Evolutionary conservation across 2,797 vertebrate species (phyloP).

Genomic region (Cyprinella venusta): DNA sequence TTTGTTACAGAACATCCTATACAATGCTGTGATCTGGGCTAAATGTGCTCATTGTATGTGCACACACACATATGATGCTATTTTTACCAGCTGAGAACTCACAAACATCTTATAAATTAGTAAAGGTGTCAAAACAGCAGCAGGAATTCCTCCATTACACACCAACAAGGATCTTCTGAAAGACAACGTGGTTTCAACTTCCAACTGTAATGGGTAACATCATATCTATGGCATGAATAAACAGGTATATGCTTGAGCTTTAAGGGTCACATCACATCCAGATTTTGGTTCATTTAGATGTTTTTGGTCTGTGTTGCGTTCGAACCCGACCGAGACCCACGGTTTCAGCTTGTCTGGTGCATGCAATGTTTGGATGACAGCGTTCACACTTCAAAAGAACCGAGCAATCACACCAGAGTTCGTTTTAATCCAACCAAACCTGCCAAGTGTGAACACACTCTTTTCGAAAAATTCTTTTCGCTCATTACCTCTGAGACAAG

Average conservation of each 20-base stretch:
- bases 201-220: neutral
- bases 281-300: neutral
- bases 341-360: neutral
- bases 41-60: neutral
- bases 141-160: neutral
- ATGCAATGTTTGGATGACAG: neutral
- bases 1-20: neutral
- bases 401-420: neutral
- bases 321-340: neutral
- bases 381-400: neutral
- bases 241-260: neutral
- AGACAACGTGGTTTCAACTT: neutral
- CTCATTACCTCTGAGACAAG: constrained; percentile 96
- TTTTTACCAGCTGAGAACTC: neutral
- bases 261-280: neutral
- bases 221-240: neutral
- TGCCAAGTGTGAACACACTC: neutral
- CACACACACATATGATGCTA: neutral
- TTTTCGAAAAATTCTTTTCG: neutral
- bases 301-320: neutral
- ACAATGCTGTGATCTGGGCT: neutral
- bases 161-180: neutral
- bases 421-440: neutral
- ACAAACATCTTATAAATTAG: neutral
- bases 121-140: neutral